Base-by-base conservation (phyloP, 1,140 invertebrate genomes). In the Saxidomus purpurata region DNA sequence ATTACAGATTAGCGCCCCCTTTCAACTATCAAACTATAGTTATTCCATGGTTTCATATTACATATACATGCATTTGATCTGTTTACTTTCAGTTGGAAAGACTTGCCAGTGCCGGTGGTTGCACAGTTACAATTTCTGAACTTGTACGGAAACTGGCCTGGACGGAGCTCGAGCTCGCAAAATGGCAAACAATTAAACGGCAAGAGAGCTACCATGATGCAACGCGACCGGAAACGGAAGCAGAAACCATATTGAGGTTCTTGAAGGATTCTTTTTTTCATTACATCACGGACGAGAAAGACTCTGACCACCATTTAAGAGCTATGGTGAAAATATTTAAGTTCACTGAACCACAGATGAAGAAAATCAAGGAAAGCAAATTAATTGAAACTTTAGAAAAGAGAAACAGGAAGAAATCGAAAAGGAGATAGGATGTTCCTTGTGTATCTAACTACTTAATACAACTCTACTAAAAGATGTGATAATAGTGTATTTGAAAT, bases 231-330 rank as follows among this genome's bases (percentile, higher is more conserved):
- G 93, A 92, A 86, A 95, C 92, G 28, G 93, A 95, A 74, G 91
- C 94, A 0, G 94, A 92, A n/a, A 93, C 92, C 11, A 94, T 90
- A 22, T 84, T 95, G 22, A 59, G 90, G 11, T 95, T 95, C 69
- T 90, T 95, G 0, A 94, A 93, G 55, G 94, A 94, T 81, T 91
- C 93, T 8, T 93, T 94, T n/a, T 94, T 92, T 63, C 94, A 94
- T 71, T 94, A 92, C 82, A 77, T 94, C 17, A 94, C 92, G 3
- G 92, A 93, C 52, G 55, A 67, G 22, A 93, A 92, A 40, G 92
- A 92, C n/a, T 90, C 87, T 6, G 93, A 94, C 28, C 90, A 91
- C 38, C 92, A 94, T 52, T 43, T 94, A 22, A 47, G 93, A 25
- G 94, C 94, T 22, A 94, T 94, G 74, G 93, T 94, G 38, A 83